Evolutionary conservation across 2,888 invertebrate genomes (phyloP).

Genomic region (Dastarcus helophoroides): DNA sequence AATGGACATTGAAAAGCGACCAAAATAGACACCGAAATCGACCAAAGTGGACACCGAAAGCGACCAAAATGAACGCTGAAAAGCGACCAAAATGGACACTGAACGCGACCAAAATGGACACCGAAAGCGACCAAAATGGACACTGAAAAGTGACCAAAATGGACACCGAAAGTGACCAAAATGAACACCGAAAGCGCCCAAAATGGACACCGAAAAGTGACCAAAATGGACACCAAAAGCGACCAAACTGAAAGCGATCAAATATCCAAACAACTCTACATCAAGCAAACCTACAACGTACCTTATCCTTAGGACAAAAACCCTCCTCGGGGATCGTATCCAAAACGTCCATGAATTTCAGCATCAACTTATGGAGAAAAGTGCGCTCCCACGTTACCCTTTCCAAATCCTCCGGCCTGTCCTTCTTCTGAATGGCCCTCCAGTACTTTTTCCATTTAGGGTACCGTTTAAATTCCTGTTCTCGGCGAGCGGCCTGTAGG

Average conservation of each 20-base stretch:
- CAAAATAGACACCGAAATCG: too few species aligned
- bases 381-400: conserved; percentile 74
- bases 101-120: too few species aligned
- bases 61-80: too few species aligned
- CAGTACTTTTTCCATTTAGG: conserved; percentile 90
- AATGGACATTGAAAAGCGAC: too few species aligned
- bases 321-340: conserved; percentile 60
- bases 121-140: too few species aligned
- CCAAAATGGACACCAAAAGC: too few species aligned
- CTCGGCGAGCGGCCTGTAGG: conserved; percentile 70
- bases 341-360: conserved; percentile 74
- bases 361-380: conserved; percentile 75
- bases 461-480: conserved; percentile 72
- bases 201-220: too few species aligned
- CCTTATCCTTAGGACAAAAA: conserved; percentile 43
- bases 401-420: conserved; percentile 56
- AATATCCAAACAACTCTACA: conserved; percentile 1
- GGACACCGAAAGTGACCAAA: too few species aligned
- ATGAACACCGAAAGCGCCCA: too few species aligned
- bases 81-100: too few species aligned
- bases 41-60: too few species aligned
- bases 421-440: conserved; percentile 79
- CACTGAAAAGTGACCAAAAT: too few species aligned
- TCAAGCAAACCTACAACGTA: conserved; percentile 33
- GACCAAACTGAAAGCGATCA: neutral